phyloP scores from a whole-genome alignment of 2,888 invertebrate species.

The Leptinotarsa peninsularis region DNA sequence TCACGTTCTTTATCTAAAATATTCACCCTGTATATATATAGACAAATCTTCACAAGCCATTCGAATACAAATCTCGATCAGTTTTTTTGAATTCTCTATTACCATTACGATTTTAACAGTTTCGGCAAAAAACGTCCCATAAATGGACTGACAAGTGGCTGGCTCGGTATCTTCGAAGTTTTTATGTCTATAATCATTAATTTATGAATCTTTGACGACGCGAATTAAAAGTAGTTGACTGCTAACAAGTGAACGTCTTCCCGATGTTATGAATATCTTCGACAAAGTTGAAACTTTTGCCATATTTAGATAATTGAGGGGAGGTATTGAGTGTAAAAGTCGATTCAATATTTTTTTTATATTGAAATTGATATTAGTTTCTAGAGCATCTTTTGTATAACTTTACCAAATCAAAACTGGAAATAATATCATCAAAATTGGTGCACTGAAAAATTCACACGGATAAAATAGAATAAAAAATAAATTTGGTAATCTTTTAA shows the following conservation, averaged over 20 bases:
- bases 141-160: slow-evolving; percentile 6
- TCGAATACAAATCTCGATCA: neutral
- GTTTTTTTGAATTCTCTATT: neutral
- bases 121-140: neutral
- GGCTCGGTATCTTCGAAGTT: neutral
- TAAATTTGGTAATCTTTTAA: too few species aligned
- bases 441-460: too few species aligned
- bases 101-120: neutral
- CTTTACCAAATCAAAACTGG: too few species aligned
- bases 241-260: neutral
- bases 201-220: slow-evolving; percentile 6
- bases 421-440: too few species aligned
- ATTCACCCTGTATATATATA: neutral
- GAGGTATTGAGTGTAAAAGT: too few species aligned
- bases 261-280: neutral
- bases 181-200: slow-evolving; percentile 1
- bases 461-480: too few species aligned
- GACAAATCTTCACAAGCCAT: too few species aligned
- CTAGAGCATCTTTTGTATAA: too few species aligned
- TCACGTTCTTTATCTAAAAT: too few species aligned
- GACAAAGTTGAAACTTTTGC: neutral
- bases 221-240: neutral
- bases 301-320: neutral
- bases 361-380: too few species aligned
- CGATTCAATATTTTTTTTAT: too few species aligned